Base-by-base conservation (phyloP, 2,888 invertebrate genomes). In the Idaea straminata region DNA sequence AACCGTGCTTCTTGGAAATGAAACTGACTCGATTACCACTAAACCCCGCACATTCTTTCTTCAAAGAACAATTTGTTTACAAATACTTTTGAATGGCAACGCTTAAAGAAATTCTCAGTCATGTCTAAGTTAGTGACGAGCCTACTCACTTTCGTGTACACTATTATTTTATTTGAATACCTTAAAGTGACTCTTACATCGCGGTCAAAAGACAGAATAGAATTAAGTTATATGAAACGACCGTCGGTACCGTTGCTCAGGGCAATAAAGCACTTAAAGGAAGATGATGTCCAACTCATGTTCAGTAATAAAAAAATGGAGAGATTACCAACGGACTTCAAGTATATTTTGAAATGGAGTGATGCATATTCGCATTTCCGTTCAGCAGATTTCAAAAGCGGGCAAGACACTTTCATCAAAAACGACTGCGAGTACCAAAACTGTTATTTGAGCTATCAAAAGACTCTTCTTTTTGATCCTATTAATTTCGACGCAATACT, bases 401-500 rank as follows among this genome's bases (percentile, higher is more conserved):
- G 89, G 0, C 89, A 90, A 68, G 61, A 67, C 2, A 66, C 77
- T 0, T 91, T 91, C 61, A 65, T 87, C 2, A 71, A 80, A 0
- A 70, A 73, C 16, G 86, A 89, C 4, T 92, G 93, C 67, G 75
- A 84, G 0, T 82, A 83, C 65, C 78, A 75, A 10, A 92, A 94
- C 63, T 95, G 94, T 69, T 91, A 78, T 66, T 75, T 93, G 0
- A 93, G 89, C 0, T 81, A 75, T 36, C 77, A 87, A 5, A 87
- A 79, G 63, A 74, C 69, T 4, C 84, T 73, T 61, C 69, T 91
- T 0, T 72, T 80, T 0, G 85, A 93, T 64, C 79, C 87, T 5
- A 78, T 84, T 15, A 70, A 83, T 36, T 92, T 79, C 57, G 93
- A 94, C 61, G 94, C 94, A 0, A 81, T 95, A 5, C 62, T 95